Base-by-base conservation (phyloP, 2,797 vertebrate species). In the Platyrinchus mystaceus region DNA sequence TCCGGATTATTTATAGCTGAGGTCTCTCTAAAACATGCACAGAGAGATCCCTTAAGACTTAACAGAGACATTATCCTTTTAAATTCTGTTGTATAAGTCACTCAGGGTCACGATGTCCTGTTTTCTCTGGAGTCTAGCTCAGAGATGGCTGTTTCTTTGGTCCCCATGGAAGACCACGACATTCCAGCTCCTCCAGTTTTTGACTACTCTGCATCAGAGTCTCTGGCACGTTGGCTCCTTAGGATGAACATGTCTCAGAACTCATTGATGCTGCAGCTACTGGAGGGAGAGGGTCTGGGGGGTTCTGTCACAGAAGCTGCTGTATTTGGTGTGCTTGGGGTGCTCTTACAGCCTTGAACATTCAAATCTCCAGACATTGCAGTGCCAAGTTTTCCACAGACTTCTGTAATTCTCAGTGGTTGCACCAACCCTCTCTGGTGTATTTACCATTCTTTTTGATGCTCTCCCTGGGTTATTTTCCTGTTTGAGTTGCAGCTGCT, bases 91-190 rank as follows among this genome's bases (percentile, higher is more conserved):
- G 58, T 91, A 10, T 39, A 93, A 93, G 87, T 86, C 77, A 86
- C 58, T 62, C 32, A 32, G 69, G 79, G 93, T 86, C 90, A 88
- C 2, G 0, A 7, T 73, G 93, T 78, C 69, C 76, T 96, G 43
- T 90, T 94, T 94, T 70, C 89, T 94, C 90, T 88, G 66, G 58
- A 93, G 89, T 27, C 43, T 14, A 53, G 62, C 68, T 92, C 62
- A 36, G 87, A 78, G 56, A 64, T 4, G 46, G 86, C 64, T 70
- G 60, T 59, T 86, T 71, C 73, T 84, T 77, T 71, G 43, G 70
- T 88, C 62, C 66, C 58, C 39, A 7, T 12, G 75, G 56, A 82
- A 70, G 32, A 80, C 1, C 63, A 46, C 32, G 32, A 17, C 44
- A 67, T 84, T 92, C 78, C 87, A 89, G 70, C 68, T 91, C 71